Base-by-base conservation (phyloP, 2,797 vertebrate genomes). In the Ataeniobius toweri region DNA sequence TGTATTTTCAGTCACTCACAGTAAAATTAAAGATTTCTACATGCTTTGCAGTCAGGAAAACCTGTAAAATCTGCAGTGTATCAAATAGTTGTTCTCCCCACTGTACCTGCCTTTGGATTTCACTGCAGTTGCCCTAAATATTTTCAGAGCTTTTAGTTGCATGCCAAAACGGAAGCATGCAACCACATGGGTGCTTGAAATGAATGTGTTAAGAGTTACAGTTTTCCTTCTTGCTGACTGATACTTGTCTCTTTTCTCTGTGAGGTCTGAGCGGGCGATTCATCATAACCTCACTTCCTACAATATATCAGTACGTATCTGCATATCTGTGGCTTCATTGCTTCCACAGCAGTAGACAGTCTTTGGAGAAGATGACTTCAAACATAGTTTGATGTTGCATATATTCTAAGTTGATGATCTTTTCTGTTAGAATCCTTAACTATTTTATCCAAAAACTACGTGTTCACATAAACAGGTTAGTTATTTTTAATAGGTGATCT, bases 251-350 rank as follows among this genome's bases (percentile, higher is more conserved):
- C 44, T 67, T 81, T 65, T 28, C 18, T 83, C 74, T 65, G 28
- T 76, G 18, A 99, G 98, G 98, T 80, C 86, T 99, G 83, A 99
- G 98, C 31, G 98, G 98, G 2, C 93, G 98, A 74, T 99, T 99
- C 91, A 93, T 99, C 91, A 99, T 99, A 88, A 99, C 97, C 24
- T 97, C 98, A 13, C 97, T 99, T 91, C 98, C 98, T 55, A 98
- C 97, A 20, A 97, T 99, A 83, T 99, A 99, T 86, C 98, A 99
- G 98, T 99, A 93, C 97, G 98, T 97, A 84, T 63, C 71, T 18
- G 3, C 2, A 9, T 68, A 24, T 73, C 48, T 85, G 80, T 79
- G 85, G 53, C 61, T 83, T 74, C 0, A 6, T 51, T 18, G 22
- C 80, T 88, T 91, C 81, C 70, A 75, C 6, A 31, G 28, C 4